Percentiles rank a stretch among this genome's conserved stretches.
These are phyloP conservation scores for Cichladusa arquata DNA, from an alignment of 2,113 vertebrate species.

Conservation along the genomic window DNA sequence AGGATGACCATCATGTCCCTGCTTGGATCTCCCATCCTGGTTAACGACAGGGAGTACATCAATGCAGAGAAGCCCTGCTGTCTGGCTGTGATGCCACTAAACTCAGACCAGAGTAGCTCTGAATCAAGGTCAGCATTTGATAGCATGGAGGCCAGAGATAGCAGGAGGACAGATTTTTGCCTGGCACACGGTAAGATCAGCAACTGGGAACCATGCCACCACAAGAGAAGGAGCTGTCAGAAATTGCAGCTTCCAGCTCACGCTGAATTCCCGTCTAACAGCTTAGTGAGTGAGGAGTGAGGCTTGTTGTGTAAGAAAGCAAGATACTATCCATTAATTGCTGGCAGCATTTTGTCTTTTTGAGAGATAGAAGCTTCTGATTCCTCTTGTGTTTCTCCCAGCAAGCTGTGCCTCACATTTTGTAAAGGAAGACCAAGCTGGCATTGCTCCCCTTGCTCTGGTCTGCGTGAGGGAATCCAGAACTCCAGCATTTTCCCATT, in stretches of 20 bases:
- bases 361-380: background rate
- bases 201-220: constrained; percentile 30
- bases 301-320: background rate
- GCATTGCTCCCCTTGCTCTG: background rate
- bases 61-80: background rate
- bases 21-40: background rate
- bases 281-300: background rate
- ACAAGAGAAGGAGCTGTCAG: constrained; percentile 24
- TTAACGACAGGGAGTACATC: background rate
- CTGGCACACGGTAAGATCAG: constrained; percentile 1
- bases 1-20: background rate
- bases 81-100: background rate
- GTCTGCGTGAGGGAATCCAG: background rate
- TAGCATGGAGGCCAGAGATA: constrained; percentile 38
- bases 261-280: background rate
- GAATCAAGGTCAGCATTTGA: constrained; percentile 35
- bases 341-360: constrained; percentile 20
- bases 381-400: background rate
- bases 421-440: background rate
- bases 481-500: background rate
- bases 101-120: background rate
- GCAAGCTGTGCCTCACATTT: background rate
- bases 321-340: constrained; percentile 11
- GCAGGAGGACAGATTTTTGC: constrained; percentile 29
- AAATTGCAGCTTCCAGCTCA: background rate